A percentile compares a stretch with the other conserved stretches of the same genome.
phyloP scores from a whole-genome alignment of 2,113 vertebrate species.

The Typhlomys cinereus region DNA sequence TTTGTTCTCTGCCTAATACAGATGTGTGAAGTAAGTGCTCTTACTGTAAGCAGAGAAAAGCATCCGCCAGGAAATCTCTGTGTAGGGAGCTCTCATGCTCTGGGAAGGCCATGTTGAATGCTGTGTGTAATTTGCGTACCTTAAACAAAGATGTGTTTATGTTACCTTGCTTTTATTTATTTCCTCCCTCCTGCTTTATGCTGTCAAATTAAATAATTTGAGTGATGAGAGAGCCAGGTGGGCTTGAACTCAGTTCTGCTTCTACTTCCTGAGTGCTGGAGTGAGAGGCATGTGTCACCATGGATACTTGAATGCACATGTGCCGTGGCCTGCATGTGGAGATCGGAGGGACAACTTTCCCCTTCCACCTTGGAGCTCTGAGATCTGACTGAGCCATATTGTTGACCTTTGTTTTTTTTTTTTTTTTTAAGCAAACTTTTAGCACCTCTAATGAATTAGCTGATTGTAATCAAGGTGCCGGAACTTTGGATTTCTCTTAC shows the following conservation, averaged over 20 bases:
- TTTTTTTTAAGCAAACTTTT: not conserved
- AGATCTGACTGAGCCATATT: not conserved
- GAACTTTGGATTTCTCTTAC: constrained; percentile 77
- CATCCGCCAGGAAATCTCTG: not conserved
- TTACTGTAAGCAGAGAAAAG: not conserved
- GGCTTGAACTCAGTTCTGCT: not conserved
- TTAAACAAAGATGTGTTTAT: not conserved
- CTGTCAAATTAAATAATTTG: not conserved
- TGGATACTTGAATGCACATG: no score
- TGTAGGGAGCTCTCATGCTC: fast-evolving
- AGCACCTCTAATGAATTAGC: constrained; percentile 49
- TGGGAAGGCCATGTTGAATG: fast-evolving
- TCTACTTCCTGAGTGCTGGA: not conserved
- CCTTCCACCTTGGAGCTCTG: not conserved
- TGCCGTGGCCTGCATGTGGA: no score
- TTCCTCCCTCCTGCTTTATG: not conserved
- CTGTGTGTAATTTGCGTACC: fast-evolving
- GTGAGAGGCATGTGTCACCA: no score
- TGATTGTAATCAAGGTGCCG: constrained; percentile 66
- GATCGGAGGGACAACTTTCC: not conserved
- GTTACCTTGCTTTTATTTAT: not conserved
- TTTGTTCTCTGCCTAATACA: not conserved
- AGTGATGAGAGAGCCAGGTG: not conserved
- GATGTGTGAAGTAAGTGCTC: not conserved
- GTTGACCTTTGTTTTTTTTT: not conserved